These are phyloP conservation scores for Dendrocincla fuliginosa DNA, from an alignment of 2,797 vertebrate species.

Conservation along the genomic window DNA sequence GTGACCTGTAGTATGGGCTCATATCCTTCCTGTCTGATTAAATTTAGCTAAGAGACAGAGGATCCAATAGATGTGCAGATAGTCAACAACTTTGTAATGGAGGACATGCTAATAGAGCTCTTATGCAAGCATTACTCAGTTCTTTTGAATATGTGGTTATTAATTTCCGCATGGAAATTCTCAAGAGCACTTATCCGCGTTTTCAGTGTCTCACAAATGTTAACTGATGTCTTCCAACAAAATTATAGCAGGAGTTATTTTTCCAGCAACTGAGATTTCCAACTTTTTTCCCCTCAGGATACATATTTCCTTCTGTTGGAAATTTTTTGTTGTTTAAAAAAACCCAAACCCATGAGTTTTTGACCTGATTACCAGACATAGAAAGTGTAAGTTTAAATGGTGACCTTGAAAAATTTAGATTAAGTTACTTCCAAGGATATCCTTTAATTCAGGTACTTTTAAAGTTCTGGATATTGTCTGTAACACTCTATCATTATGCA, in stretches of 20 bases:
- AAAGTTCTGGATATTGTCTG: background rate
- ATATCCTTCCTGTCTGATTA: slow-evolving; percentile 23
- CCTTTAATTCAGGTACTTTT: background rate
- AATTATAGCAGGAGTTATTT: background rate
- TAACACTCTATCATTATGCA: background rate
- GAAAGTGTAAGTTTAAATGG: background rate
- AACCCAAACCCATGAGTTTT: background rate
- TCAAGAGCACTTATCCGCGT: background rate
- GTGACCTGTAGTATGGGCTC: background rate
- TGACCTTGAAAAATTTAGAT: background rate
- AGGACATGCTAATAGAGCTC: background rate
- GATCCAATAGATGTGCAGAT: background rate
- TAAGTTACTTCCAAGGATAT: background rate
- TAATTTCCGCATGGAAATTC: background rate
- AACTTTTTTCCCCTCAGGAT: rapidly evolving
- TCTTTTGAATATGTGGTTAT: background rate
- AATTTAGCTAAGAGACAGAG: slow-evolving; percentile 27
- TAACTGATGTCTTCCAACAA: background rate
- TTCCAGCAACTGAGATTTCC: background rate
- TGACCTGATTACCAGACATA: background rate
- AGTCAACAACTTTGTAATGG: background rate
- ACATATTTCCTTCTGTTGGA: background rate
- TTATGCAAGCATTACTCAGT: background rate
- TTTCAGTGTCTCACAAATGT: background rate
- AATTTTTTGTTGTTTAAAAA: background rate